Evolutionary conservation across 2,113 vertebrate species (phyloP), one percentile per base, ranked within the genome.

Genomic region (Prochilodus magdalenae): DNA sequence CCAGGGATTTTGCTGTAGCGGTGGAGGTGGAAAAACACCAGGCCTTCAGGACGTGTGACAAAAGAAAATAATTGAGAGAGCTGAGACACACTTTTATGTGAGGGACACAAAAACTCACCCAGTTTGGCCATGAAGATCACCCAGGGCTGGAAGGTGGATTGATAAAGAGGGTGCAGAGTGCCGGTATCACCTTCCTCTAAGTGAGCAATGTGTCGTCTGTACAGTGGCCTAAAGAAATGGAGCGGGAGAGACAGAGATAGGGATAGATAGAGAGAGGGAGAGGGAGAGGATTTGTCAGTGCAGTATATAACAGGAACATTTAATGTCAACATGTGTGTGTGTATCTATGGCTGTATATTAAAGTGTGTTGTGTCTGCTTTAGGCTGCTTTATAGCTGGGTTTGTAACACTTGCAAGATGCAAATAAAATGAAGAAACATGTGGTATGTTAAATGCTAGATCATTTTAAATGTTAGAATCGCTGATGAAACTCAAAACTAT

Each of bases 111-210:
- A 84, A 83, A 77, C 84, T 82, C 88, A 97, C 97, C 95, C 13
- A 96, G 88, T 26, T 89, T 90, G 78, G 90, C 93, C 96, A 98
- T 98, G 85, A 96, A 98, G 18, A 90, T 91, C 82, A 97, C 95
- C 96, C 95, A 98, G 0, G 91, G 91, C 89, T 95, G 93, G 84
- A 92, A 96, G 77, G 91, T 94, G 59, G 88, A 85, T 85, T 83
- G 96, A 91, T 95, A 98, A 70, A 96, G 27, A 0, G 94, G 93
- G 77, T 98, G 96, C 71, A 99, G 85, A 16, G 91, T 91, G 18
- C 98, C 98, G 0, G 82, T 81, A 16, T 98, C 96, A 0, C 98
- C 98, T 84, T 99, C 97, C 86, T 99, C 97, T 79, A 99, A 76
- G 87, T 96, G 97, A 69, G 90, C 90, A 51, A 93, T 86, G 79